phyloP scores from a whole-genome alignment of 2,113 vertebrate species.

The Dasyurus viverrinus region DNA sequence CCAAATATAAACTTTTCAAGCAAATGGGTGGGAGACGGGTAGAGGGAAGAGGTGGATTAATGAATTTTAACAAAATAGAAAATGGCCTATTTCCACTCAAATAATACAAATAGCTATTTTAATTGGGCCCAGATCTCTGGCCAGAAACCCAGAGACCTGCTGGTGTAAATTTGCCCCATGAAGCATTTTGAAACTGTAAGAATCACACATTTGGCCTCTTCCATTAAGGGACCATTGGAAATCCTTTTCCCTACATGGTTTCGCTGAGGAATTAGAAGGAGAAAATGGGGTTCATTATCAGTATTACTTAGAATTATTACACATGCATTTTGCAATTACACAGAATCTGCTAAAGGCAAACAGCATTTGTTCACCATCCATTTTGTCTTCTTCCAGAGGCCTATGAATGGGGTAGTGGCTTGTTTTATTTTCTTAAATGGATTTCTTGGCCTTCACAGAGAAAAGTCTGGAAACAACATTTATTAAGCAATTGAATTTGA shows the following conservation, averaged over 20 bases:
- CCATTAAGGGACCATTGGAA: background rate
- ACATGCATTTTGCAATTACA: background rate
- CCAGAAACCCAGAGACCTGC: background rate
- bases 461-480: slow-evolving; percentile 52
- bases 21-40: background rate
- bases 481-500: slow-evolving; percentile 18
- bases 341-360: slow-evolving; percentile 13
- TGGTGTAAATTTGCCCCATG: background rate
- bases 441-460: slow-evolving; percentile 26
- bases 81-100: slow-evolving; percentile 33
- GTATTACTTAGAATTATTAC: slow-evolving; percentile 14
- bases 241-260: background rate
- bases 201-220: slow-evolving; percentile 14
- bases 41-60: background rate
- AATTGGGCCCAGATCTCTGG: background rate
- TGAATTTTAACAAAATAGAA: background rate
- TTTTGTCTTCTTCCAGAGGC: background rate
- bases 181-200: slow-evolving; percentile 4
- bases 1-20: slow-evolving; percentile 22
- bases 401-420: background rate
- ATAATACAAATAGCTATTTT: slow-evolving; percentile 4
- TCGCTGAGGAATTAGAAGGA: background rate
- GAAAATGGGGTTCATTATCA: slow-evolving; percentile 9
- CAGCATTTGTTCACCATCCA: background rate
- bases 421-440: slow-evolving; percentile 44